phyloP scores from a whole-genome alignment of 1,140 invertebrate species.

The Heliconius eleuchia region DNA sequence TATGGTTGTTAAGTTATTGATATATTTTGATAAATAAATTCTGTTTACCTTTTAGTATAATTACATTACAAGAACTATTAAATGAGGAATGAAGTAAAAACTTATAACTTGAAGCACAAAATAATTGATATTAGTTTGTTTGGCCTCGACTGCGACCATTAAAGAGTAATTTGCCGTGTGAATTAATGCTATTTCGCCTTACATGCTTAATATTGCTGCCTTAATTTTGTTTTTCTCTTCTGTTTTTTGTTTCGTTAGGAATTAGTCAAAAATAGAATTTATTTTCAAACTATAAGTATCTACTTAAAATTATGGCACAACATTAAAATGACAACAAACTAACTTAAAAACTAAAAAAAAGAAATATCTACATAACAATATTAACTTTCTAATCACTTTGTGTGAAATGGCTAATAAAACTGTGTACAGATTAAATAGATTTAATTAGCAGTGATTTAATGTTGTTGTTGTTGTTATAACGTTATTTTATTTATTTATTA shows the following conservation, averaged over 20 bases:
- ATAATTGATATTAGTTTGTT: neutral
- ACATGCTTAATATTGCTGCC: neutral
- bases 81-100: neutral
- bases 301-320: too few species aligned
- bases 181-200: neutral
- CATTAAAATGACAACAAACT: too few species aligned
- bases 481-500: neutral
- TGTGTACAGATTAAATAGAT: neutral
- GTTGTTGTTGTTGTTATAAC: neutral
- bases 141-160: slow-evolving; percentile 19
- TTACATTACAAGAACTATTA: neutral
- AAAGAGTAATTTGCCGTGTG: slow-evolving; percentile 28
- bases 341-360: too few species aligned
- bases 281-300: too few species aligned
- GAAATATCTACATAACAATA: neutral
- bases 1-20: too few species aligned
- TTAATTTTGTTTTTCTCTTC: neutral
- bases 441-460: neutral
- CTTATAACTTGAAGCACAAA: neutral
- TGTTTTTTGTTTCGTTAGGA: too few species aligned
- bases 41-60: too few species aligned
- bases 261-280: too few species aligned
- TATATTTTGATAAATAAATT: too few species aligned
- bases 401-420: neutral
- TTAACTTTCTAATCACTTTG: neutral